phyloP scores from a whole-genome alignment of 2,797 vertebrate species.

The Enteromius treurensis region DNA sequence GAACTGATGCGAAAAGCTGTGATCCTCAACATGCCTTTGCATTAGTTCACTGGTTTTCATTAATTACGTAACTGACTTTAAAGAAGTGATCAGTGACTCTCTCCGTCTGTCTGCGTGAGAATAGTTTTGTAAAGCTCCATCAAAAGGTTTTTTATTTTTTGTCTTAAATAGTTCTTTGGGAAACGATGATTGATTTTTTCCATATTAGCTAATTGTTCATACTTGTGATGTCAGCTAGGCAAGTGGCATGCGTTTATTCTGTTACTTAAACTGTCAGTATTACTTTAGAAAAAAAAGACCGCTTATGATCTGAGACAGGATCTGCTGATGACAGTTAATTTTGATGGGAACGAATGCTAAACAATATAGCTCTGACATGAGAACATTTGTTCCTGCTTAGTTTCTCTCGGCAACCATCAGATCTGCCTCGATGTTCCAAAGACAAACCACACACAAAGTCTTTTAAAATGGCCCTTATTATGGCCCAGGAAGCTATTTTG shows the following conservation, averaged over 20 bases:
- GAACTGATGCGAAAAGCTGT: conserved; percentile 61
- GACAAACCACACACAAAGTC: background rate
- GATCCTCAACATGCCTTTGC: conserved; percentile 56
- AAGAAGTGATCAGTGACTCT: conserved; percentile 48
- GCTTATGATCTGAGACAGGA: conserved; percentile 12
- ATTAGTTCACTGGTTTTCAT: conserved; percentile 58
- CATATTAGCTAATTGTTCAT: conserved; percentile 25
- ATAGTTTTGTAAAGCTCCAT: conserved; percentile 47
- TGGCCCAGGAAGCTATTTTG: background rate
- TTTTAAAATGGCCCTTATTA: background rate
- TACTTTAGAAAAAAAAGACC: background rate
- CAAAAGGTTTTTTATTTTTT: conserved; percentile 14
- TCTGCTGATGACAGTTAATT: conserved; percentile 14
- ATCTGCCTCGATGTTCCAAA: background rate
- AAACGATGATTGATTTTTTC: conserved; percentile 15
- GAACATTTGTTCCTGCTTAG: conserved; percentile 22
- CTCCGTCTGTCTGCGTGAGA: conserved; percentile 49
- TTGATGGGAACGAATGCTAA: conserved; percentile 11
- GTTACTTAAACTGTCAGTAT: conserved; percentile 40
- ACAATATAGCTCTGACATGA: conserved; percentile 20
- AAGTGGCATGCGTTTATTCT: background rate
- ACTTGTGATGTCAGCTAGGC: background rate
- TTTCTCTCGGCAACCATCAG: background rate
- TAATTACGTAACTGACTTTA: conserved; percentile 58
- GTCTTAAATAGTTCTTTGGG: conserved; percentile 15